Base-by-base conservation (phyloP, 2,113 vertebrate genomes). In the Pavo muticus region DNA sequence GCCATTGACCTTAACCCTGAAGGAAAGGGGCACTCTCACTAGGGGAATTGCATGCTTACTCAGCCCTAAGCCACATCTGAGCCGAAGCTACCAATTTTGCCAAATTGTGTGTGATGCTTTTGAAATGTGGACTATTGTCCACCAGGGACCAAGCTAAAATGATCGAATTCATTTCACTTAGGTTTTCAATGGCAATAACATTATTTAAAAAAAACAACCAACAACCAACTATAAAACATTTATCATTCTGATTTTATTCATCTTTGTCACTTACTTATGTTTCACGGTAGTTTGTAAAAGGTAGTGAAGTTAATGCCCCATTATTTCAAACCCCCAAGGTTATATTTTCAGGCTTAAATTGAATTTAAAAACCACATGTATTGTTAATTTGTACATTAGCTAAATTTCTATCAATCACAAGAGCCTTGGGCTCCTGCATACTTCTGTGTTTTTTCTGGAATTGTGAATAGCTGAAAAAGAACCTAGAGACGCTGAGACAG, bases 241-340 rank as follows among this genome's bases (percentile, higher is more conserved):
- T 75, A 95, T 96, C 88, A 96, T 92, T 91, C 59, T 89, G 81
- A 95, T 96, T 93, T 95, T 91, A 95, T 93, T 97, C 83, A 59
- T 95, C 96, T 96, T 96, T 95, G 92, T 96, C 84, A 88, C 94
- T 93, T 94, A 93, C 94, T 97, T 97, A 95, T 74, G 81, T 97
- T 97, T 92, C 93, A 94, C 35, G 78, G 90, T 96, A 91, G 77
- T 96, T 95, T 97, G 94, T 94, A 97, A 96, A 97, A 95, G 92
- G 76, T 86, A 93, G 91, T 93, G 86, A 96, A 95, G 87, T 97
- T 98, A 95, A 96, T 95, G 93, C 84, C 93, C 96, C 95, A 96
- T 97, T 97, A 97, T 90, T 96, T 97, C 92, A 94, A 97, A 96
- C 88, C 93, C 94, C 85, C 47, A 94, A 97, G 96, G 94, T 97